These are phyloP conservation scores for Felis chaus DNA, from an alignment of 2,113 vertebrate genomes.

Conservation along the genomic window DNA sequence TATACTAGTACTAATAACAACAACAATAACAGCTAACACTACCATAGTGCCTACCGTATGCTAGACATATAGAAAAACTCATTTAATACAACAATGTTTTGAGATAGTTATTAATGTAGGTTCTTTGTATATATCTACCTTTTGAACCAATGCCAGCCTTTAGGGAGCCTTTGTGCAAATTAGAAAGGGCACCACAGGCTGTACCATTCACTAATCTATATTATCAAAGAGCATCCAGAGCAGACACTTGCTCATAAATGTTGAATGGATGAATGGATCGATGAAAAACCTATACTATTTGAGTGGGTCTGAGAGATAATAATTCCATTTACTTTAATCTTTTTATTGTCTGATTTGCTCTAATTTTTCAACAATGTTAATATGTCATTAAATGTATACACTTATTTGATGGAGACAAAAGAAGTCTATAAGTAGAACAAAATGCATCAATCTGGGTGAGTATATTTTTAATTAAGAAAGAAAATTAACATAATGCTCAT, in stretches of 20 bases:
- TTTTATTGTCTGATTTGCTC: background rate
- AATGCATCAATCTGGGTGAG: background rate
- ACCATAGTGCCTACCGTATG: background rate
- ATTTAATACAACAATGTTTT: background rate
- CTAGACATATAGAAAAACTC: background rate
- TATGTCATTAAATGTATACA: background rate
- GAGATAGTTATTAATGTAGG: background rate
- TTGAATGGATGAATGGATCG: background rate
- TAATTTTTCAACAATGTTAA: background rate
- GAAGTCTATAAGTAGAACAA: background rate
- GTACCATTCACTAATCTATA: background rate
- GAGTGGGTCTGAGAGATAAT: background rate
- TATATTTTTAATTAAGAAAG: background rate
- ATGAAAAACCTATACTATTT: background rate
- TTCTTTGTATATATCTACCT: background rate
- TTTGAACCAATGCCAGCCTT: background rate
- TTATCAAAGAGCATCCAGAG: background rate
- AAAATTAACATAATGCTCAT: background rate
- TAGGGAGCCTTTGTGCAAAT: background rate
- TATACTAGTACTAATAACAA: background rate
- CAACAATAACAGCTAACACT: background rate
- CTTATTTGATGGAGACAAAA: background rate
- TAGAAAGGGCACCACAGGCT: background rate
- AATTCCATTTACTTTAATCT: background rate
- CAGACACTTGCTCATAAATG: background rate